phyloP scores from a whole-genome alignment of 1,140 invertebrate genomes.

The Anastrepha ludens region DNA sequence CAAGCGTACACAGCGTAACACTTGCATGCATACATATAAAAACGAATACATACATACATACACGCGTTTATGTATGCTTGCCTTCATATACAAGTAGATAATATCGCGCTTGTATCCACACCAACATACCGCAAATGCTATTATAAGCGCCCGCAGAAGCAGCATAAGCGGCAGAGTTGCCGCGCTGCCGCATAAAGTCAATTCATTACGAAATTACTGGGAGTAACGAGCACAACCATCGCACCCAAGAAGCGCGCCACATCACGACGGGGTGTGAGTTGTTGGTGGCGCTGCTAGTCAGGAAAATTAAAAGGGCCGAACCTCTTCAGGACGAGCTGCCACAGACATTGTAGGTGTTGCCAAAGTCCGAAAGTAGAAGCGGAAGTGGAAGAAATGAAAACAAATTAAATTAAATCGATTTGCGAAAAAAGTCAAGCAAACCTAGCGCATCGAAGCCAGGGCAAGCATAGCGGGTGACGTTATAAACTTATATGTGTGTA shows the following conservation, averaged over 20 bases:
- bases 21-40: neutral
- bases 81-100: neutral
- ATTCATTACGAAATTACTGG: conserved; percentile 48
- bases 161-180: neutral
- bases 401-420: conserved; percentile 74
- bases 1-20: neutral
- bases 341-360: conserved; percentile 46
- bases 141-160: neutral
- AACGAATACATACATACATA: neutral
- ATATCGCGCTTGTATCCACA: neutral
- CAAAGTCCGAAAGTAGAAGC: conserved; percentile 46
- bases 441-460: neutral
- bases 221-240: conserved; percentile 8
- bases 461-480: neutral
- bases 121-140: neutral
- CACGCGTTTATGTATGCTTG: neutral
- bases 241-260: neutral
- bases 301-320: conserved; percentile 46
- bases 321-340: conserved; percentile 38
- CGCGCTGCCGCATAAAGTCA: conserved; percentile 41
- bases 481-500: neutral
- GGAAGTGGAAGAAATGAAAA: conserved; percentile 61
- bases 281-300: conserved; percentile 14
- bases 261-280: neutral
- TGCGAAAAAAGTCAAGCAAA: conserved; percentile 62